Base-by-base conservation (phyloP, 2,113 vertebrate species). In the Pteropus alecto region DNA sequence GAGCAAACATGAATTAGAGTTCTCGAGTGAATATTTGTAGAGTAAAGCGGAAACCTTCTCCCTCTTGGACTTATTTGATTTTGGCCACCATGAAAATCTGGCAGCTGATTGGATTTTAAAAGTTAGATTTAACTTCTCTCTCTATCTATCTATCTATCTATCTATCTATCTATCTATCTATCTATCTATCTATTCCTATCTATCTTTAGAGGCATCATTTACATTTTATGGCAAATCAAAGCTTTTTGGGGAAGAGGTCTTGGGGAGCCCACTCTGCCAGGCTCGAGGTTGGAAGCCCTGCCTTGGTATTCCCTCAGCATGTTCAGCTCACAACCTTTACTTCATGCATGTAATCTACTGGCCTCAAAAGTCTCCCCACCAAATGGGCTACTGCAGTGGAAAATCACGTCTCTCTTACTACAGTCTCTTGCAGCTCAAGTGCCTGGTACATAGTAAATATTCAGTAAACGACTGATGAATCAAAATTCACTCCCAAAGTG, bases 291-390 rank as follows among this genome's bases (percentile, higher is more conserved):
- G 33, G 19, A 79, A 60, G 6, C 1, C 7, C 65, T 28, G 60
- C 33, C 33, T 33, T 3, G 5, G 3, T 7, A 15, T 1, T 15
- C 14, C 6, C 2, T 22, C 2, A 15, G 15, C n/a, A 19, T 18
- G 2, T 35, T 73, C 30, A 46, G 35, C 58, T 71, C 60, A 76
- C 5, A 63, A 5, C 38, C 33, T n/a, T 85, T 63, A 38, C 18
- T 58, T 16, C 28, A 21, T 30, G 24, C 41, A 76, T 33, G n/a
- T 30, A 41, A 63, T 51, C 48, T 48, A 41, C 70, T 30, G 12
- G 79, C 28, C 54, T 54, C 48, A 51, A 56, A 14, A 8, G 15
- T 43, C 67, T 93, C 11, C 38, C 5, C 61, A 35, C 38, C 28
- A 41, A 71, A 65, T 0, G 18, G 35, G 33, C 26, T 7, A 21